Evolutionary conservation across 2,797 vertebrate species (phyloP).

Genomic region (Crossoptilon crossoptilon): DNA sequence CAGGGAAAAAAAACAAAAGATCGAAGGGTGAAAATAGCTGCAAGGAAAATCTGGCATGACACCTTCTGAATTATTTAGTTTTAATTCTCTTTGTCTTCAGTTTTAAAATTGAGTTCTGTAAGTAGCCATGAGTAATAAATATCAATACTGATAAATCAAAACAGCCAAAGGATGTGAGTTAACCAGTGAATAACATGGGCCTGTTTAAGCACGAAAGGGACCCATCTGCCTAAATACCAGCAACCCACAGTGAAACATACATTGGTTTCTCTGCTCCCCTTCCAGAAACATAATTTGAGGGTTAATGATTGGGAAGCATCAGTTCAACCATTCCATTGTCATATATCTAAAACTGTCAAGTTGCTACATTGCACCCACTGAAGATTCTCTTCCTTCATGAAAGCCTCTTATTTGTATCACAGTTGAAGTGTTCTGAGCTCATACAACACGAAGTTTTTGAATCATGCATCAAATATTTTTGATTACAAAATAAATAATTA

Average conservation of each 20-base stretch:
- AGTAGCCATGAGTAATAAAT: neutral
- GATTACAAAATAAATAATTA: neutral
- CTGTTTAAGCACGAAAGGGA: neutral
- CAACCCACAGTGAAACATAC: neutral
- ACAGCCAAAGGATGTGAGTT: neutral
- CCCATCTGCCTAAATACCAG: neutral
- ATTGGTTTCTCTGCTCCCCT: neutral
- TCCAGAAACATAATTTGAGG: neutral
- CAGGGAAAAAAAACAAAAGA: too few relatives aligned
- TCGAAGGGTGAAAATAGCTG: neutral
- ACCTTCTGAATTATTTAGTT: neutral
- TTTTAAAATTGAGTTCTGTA: neutral
- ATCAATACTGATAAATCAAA: neutral
- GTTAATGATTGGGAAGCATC: neutral
- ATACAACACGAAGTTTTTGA: neutral
- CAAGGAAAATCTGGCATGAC: neutral
- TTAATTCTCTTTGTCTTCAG: neutral
- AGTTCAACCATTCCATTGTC: neutral
- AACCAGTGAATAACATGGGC: neutral
- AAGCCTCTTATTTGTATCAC: neutral
- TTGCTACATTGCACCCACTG: neutral
- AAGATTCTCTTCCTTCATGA: neutral
- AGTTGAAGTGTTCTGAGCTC: neutral
- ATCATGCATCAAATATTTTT: neutral
- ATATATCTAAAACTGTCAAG: neutral